Conservation (phyloP, 2,113 vertebrate species). For the Myotis brandtii region DNA sequence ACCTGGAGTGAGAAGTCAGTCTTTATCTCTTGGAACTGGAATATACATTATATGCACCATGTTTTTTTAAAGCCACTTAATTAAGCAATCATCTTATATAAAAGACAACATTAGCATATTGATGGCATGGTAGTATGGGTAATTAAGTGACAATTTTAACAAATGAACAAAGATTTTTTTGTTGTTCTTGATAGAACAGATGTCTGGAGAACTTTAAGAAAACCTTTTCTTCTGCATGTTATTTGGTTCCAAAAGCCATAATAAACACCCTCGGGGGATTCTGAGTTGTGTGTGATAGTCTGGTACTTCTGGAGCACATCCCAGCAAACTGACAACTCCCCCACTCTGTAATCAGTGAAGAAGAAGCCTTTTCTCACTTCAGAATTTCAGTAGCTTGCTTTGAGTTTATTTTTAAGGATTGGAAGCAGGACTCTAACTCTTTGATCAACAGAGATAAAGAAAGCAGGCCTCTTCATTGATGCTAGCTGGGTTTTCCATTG, state of each 20-base stretch:
- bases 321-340: background rate
- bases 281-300: background rate
- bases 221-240: background rate
- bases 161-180: background rate
- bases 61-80: background rate
- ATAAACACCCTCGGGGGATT: background rate
- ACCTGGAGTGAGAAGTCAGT: background rate
- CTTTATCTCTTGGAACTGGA: background rate
- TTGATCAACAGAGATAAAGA: background rate
- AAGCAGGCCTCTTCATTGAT: background rate
- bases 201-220: background rate
- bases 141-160: slow-evolving; percentile 16
- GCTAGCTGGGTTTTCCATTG: background rate
- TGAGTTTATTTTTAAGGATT: background rate
- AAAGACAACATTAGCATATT: background rate
- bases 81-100: background rate
- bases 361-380: background rate
- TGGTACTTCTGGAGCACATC: background rate
- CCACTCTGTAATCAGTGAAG: background rate
- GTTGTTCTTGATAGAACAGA: background rate
- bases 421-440: background rate
- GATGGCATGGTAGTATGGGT: background rate
- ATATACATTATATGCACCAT: background rate
- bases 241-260: background rate
- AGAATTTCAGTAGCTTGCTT: slow-evolving; percentile 1